Base-by-base conservation (phyloP, 1,140 invertebrate genomes). In the Drosophila paulistorum region DNA sequence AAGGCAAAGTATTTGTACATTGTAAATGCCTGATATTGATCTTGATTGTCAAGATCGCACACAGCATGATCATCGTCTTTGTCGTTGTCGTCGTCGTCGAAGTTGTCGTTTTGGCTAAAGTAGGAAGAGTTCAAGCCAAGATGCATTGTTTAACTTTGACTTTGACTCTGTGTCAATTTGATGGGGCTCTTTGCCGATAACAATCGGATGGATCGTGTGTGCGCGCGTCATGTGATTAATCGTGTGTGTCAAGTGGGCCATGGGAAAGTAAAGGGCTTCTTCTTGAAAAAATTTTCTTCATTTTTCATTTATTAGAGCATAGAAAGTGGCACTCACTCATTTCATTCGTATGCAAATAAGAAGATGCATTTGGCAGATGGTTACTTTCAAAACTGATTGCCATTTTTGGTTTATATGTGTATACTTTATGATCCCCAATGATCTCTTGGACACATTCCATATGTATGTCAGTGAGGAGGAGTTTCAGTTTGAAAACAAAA, bases 111-210 rank as follows among this genome's bases (percentile, higher is more conserved):
- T 59, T 64, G 72, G 71, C 64, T n/a, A 48, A 65, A 37, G 7
- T 13, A 57, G 30, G 33, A 35, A 59, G 73, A 83, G 83, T 86
- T 86, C 79, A 86, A 82, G 67, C 45, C 72, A 62, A 79, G 70
- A 80, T 87, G 76, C 83, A 87, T 87, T 87, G 83, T 87, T 83
- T 89, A 80, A 83, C 83, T 83, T 86, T 86, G 76, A 87, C 79
- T 86, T 82, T 86, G 83, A 87, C 79, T 86, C 70, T 79, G 84
- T 89, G 84, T 89, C 83, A 89, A 64, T 63, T 83, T 79, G 70
- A 77, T 76, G 83, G 63, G 37, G 37, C 37, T 13, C 70, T 64
- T 42, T 37, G 20, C 14, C 57, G 83, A 87, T 89, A 77, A 57
- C 65, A 69, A 87, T 87, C 83, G 54, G 6, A 13, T 33, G 79